Evolutionary conservation across 2,113 vertebrate species (phyloP).

Genomic region (Verasper variegatus): DNA sequence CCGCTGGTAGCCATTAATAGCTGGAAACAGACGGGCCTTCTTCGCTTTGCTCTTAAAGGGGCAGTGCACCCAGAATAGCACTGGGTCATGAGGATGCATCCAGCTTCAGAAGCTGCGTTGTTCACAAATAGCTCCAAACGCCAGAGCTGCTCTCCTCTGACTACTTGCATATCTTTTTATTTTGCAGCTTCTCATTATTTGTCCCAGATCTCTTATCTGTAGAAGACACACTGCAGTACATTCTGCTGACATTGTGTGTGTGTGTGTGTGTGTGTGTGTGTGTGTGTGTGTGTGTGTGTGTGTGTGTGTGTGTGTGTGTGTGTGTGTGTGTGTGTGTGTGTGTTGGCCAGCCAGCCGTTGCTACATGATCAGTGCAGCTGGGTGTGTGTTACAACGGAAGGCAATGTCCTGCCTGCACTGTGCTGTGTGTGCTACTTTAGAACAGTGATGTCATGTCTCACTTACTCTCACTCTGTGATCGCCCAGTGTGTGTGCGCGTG

Average conservation of each 20-base stretch:
- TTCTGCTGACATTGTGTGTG: constrained; percentile 21
- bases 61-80: constrained; percentile 59
- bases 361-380: constrained; percentile 51
- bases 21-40: constrained; percentile 78
- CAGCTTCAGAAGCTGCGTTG: constrained; percentile 3
- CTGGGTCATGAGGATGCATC: constrained; percentile 30
- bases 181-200: constrained; percentile 7
- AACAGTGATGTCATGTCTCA: constrained; percentile 79
- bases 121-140: constrained; percentile 12
- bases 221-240: constrained; percentile 12
- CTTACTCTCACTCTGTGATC: constrained; percentile 70
- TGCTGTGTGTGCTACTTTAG: constrained; percentile 71
- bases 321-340: constrained; percentile 28
- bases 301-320: constrained; percentile 30
- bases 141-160: not conserved
- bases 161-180: not conserved
- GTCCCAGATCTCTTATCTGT: not conserved
- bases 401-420: constrained; percentile 61
- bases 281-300: constrained; percentile 30
- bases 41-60: constrained; percentile 79
- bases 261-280: constrained; percentile 26
- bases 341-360: constrained; percentile 40
- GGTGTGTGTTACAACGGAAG: constrained; percentile 64
- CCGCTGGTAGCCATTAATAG: constrained; percentile 82
- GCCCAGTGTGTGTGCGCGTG: constrained; percentile 22